phyloP scores from a whole-genome alignment of 2,888 invertebrate genomes.

The Ischnus inquisitorius region DNA sequence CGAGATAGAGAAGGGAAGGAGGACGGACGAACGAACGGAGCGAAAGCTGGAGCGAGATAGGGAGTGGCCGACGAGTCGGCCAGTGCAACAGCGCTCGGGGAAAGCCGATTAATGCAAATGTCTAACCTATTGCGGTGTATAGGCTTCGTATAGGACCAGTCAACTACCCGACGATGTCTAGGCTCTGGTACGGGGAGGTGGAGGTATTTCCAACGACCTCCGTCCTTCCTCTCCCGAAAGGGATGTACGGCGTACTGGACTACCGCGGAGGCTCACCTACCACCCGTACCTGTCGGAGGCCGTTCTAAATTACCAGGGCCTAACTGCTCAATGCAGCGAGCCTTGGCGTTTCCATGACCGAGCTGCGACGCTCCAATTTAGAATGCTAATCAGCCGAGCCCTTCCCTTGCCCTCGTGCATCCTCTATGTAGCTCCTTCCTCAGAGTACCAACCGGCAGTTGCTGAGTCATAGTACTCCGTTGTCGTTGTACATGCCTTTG shows the following conservation, averaged over 20 bases:
- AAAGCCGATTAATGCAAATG: conserved; percentile 83
- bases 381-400: conserved; percentile 84
- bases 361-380: conserved; percentile 85
- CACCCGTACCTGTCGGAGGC: conserved; percentile 42
- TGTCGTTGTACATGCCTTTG: conserved; percentile 41
- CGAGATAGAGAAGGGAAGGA: conserved; percentile 68
- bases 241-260: conserved; percentile 1
- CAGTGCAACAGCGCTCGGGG: conserved; percentile 64
- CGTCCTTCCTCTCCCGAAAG: neutral
- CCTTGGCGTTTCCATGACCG: conserved; percentile 75
- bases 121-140: conserved; percentile 81
- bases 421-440: conserved; percentile 7
- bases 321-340: conserved; percentile 74
- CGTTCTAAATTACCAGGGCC: conserved; percentile 80
- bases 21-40: conserved; percentile 47
- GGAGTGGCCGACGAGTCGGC: conserved; percentile 28
- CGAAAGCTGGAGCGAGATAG: conserved; percentile 33
- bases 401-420: conserved; percentile 56
- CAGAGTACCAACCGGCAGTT: neutral
- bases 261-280: neutral
- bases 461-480: conserved; percentile 17
- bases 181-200: conserved; percentile 60
- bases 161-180: conserved; percentile 68
- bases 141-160: conserved; percentile 72
- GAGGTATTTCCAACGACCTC: conserved; percentile 47